Evolutionary conservation across 2,113 vertebrate genomes (phyloP).

Genomic region (Chelonoidis abingdonii): DNA sequence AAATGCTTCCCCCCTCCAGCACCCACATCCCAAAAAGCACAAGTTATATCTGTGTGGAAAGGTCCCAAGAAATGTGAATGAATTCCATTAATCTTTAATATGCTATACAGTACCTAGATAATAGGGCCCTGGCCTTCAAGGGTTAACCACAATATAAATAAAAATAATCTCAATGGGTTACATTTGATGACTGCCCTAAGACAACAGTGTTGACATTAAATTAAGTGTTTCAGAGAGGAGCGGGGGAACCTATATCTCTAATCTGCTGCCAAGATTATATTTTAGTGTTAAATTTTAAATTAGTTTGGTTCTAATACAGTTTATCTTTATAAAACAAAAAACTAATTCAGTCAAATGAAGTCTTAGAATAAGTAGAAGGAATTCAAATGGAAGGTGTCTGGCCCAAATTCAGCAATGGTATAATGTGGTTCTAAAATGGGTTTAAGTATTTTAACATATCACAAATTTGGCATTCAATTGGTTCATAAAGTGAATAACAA

Average conservation of each 20-base stretch:
- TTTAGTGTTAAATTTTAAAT: not conserved
- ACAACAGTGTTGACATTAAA: not conserved
- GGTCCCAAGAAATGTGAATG: not conserved
- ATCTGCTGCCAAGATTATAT: not conserved
- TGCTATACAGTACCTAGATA: not conserved
- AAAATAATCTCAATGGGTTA: not conserved
- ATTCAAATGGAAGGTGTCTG: not conserved
- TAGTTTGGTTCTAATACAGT: not conserved
- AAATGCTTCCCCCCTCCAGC: not conserved
- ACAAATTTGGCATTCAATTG: not conserved
- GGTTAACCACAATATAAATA: not conserved
- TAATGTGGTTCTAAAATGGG: not conserved
- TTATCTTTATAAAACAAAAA: not conserved
- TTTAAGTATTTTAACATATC: not conserved
- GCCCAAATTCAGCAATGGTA: not conserved
- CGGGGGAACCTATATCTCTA: not conserved
- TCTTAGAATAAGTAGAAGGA: not conserved
- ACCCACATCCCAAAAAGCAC: too few species aligned
- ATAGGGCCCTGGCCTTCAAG: not conserved
- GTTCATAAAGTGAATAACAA: not conserved
- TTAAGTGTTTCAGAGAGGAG: not conserved
- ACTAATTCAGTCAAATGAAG: not conserved
- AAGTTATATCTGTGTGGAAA: not conserved
- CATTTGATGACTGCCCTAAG: not conserved
- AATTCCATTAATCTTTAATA: not conserved